Conservation (phyloP, 1,140 invertebrate genomes). For the Drosophila baimaii region DNA sequence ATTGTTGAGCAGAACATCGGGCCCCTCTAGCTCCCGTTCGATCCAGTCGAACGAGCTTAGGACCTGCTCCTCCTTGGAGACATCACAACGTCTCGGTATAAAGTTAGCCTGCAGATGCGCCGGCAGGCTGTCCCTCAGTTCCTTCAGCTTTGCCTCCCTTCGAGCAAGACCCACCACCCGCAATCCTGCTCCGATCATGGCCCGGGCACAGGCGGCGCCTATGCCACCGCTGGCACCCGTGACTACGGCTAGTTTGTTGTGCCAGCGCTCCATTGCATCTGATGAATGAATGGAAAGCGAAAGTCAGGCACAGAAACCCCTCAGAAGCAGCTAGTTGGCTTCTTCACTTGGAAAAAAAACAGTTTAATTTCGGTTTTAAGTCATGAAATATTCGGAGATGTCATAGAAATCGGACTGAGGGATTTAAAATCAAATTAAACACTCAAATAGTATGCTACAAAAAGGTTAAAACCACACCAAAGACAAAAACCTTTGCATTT, state of each 20-base stretch:
- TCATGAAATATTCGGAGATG: background rate
- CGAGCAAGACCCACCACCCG: constrained; percentile 89
- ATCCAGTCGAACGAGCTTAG: constrained; percentile 88
- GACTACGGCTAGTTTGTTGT: constrained; percentile 81
- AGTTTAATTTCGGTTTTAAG: too few relatives aligned
- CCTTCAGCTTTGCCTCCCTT: constrained; percentile 86
- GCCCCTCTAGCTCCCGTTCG: constrained; percentile 87
- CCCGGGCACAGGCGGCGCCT: constrained; percentile 85
- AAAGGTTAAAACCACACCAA: too few relatives aligned
- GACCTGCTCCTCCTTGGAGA: constrained; percentile 88
- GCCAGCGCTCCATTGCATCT: constrained; percentile 76
- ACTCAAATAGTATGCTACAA: too few relatives aligned
- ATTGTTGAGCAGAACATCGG: constrained; percentile 91
- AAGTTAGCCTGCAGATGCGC: constrained; percentile 81
- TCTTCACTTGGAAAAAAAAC: constrained; percentile 1
- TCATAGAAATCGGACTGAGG: background rate
- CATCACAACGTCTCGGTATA: constrained; percentile 86
- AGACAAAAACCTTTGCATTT: too few relatives aligned
- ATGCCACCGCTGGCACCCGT: constrained; percentile 86
- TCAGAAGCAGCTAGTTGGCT: constrained; percentile 17
- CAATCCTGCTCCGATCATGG: constrained; percentile 85
- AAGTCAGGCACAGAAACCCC: background rate
- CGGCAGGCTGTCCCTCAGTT: constrained; percentile 74
- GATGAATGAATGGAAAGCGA: constrained; percentile 25
- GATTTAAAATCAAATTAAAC: background rate